Evolutionary conservation across 2,797 vertebrate species (phyloP).

Genomic region (Lithobates pipiens): DNA sequence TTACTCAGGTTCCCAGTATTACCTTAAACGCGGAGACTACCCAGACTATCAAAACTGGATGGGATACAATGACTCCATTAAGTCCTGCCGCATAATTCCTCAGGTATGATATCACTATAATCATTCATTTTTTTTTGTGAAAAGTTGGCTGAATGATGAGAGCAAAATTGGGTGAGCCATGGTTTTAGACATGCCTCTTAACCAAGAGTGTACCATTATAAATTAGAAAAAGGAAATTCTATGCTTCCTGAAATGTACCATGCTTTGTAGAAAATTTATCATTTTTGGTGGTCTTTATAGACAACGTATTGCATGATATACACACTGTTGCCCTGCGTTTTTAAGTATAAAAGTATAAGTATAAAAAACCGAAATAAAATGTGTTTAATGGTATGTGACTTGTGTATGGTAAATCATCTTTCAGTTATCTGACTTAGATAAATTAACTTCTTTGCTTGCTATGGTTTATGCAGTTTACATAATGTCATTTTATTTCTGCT

Average conservation of each 20-base stretch:
- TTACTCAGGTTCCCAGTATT: background rate
- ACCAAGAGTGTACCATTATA: background rate
- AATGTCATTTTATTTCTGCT: no score
- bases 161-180: background rate
- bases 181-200: background rate
- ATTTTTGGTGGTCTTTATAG: no score
- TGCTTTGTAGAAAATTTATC: no score
- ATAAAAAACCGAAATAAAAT: no score
- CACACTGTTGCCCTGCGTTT: no score
- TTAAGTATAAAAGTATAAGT: no score
- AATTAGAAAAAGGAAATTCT: background rate
- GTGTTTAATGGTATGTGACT: background rate
- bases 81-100: constrained; percentile 46
- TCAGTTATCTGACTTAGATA: no score
- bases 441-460: no score
- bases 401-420: background rate
- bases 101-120: constrained; percentile 20
- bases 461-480: no score
- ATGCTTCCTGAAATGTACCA: no score
- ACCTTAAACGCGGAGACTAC: background rate
- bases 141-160: background rate
- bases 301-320: no score
- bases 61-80: constrained; percentile 19
- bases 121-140: background rate
- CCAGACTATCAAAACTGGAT: constrained; percentile 8